Percentiles rank a stretch among this genome's conserved stretches.
Conservation (phyloP, 2,797 vertebrate species). For the Rhynchotus rufescens region DNA sequence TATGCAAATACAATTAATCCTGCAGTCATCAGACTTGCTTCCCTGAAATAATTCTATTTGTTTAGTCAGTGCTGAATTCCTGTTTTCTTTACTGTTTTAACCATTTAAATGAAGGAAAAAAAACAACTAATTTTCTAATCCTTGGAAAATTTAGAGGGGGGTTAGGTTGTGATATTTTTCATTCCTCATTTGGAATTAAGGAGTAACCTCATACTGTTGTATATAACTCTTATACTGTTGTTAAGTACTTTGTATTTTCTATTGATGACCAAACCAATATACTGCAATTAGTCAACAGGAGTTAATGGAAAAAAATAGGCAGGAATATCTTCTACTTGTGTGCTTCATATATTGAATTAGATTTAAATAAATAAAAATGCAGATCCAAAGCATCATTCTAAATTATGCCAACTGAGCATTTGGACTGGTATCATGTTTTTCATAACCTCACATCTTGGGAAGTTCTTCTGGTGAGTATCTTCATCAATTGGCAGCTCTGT, state of each 20-base stretch:
- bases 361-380: neutral
- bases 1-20: slow-evolving; percentile 47
- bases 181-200: neutral
- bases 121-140: neutral
- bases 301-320: neutral
- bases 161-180: neutral
- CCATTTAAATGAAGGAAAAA: neutral
- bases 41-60: neutral
- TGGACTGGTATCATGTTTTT: neutral
- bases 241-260: neutral
- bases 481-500: neutral
- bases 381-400: neutral
- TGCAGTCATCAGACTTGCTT: neutral
- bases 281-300: neutral
- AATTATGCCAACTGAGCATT: neutral
- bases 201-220: neutral
- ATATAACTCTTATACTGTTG: neutral
- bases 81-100: neutral
- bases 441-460: neutral
- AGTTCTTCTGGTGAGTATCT: neutral
- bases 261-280: neutral
- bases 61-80: neutral
- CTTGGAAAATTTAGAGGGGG: neutral
- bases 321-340: neutral
- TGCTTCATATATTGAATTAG: neutral